A percentile compares a stretch with the other conserved stretches of the same genome.
phyloP scores from a whole-genome alignment of 2,113 vertebrate genomes.

The Argyrosomus japonicus region DNA sequence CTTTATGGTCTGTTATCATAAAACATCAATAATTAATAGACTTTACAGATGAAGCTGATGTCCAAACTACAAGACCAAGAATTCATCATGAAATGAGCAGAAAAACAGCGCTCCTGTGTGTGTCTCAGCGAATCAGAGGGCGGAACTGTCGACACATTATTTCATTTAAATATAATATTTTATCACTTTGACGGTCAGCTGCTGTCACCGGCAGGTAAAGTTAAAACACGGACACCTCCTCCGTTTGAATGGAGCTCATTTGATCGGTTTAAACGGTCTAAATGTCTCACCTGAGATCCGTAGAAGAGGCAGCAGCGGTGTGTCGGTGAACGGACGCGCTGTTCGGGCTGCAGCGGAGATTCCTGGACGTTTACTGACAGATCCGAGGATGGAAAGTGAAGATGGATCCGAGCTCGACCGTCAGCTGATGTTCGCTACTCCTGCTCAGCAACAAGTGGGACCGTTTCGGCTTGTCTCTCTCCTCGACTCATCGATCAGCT shows the following conservation, averaged over 20 bases:
- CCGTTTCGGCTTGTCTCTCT: not conserved
- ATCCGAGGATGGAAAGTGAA: accelerated
- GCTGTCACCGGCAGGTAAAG: not conserved
- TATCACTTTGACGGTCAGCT: not conserved
- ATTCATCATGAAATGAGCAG: not conserved
- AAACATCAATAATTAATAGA: not conserved
- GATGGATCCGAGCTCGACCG: not conserved
- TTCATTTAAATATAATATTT: no score
- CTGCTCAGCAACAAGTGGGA: slow-evolving; percentile 79
- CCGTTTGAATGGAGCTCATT: not conserved
- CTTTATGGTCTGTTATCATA: not conserved
- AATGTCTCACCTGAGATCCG: slow-evolving; percentile 29
- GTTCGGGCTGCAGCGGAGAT: not conserved
- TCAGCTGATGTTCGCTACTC: slow-evolving; percentile 21
- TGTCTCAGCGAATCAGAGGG: not conserved
- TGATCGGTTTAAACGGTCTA: accelerated
- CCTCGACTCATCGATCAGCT: slow-evolving; percentile 77
- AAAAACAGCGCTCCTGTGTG: not conserved
- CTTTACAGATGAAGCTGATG: no score
- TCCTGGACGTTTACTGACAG: not conserved
- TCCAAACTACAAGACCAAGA: not conserved
- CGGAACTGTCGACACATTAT: not conserved
- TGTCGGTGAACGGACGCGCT: not conserved
- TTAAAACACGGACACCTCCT: not conserved
- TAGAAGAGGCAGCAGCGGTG: not conserved